Evolutionary conservation across 2,888 invertebrate genomes (phyloP), one percentile per base, ranked within the genome.

Genomic region (Sesamia inferens): DNA sequence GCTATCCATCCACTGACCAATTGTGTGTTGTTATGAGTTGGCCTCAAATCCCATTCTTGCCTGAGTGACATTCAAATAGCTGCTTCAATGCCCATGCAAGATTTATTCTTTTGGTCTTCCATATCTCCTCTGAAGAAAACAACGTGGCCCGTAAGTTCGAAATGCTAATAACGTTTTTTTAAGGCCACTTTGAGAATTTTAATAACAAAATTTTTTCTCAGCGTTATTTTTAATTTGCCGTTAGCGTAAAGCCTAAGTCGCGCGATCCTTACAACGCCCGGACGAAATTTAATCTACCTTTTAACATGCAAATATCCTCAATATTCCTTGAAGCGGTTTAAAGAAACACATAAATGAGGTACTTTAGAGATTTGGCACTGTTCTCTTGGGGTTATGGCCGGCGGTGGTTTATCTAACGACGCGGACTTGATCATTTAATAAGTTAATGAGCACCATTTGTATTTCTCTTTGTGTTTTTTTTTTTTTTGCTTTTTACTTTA

Each of bases 341-440:
- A 83, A 85, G 83, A 81, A 87, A 78, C 79, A 79, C 85, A 85
- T 87, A 81, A 85, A 85, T 87, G 85, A 39, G 62, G 77, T 81
- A 82, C 83, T 87, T 87, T 80, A 68, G 77, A 78, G 73, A 75
- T 85, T 85, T 73, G 55, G 54, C 68, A 69, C 48, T 79, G 78
- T 82, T 79, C 63, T 65, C 64, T 58, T 31, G 22, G 59, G 73
- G 76, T 83, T 72, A 83, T 67, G 68, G 66, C 62, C 42, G 76
- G 68, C 64, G 54, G 75, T 77, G 75, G 75, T 81, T 83, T 79
- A 85, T 87, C 73, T 85, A 85, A 87, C 71, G 87, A 62, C 76
- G 64, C 59, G 59, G 48, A 71, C 62, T 66, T 77, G 77, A 79
- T 87, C 82, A 74, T 85, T 85, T 87, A 76, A 87, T 80, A 85